Evolutionary conservation across 2,113 vertebrate species (phyloP).

Genomic region (Lophius piscatorius): DNA sequence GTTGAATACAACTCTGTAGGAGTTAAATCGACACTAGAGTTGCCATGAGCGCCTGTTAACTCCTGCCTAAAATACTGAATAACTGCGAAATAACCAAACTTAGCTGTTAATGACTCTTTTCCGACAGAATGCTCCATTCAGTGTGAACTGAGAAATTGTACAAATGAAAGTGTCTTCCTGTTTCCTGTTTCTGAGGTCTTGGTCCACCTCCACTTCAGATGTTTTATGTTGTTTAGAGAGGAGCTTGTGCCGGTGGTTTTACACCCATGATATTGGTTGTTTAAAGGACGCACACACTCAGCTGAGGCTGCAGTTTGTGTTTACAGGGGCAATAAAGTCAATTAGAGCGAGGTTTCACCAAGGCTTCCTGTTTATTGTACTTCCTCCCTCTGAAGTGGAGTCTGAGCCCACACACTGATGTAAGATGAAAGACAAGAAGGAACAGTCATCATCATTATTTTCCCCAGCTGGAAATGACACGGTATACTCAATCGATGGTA

Average conservation of each 20-base stretch:
- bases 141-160: constrained; percentile 7
- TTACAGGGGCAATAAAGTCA: constrained; percentile 53
- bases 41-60: too few species aligned
- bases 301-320: constrained; percentile 47
- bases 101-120: too few species aligned
- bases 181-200: constrained; percentile 11
- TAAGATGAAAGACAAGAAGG: too few species aligned
- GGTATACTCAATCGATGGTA: too few species aligned
- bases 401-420: too few species aligned
- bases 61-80: too few species aligned
- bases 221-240: constrained; percentile 28
- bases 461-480: too few species aligned
- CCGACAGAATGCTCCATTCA: too few species aligned
- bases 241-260: constrained; percentile 29
- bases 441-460: too few species aligned
- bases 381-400: constrained; percentile 7
- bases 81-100: too few species aligned
- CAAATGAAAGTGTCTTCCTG: not conserved
- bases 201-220: constrained; percentile 23
- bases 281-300: constrained; percentile 37
- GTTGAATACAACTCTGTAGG: too few species aligned
- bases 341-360: constrained; percentile 30
- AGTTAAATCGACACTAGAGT: too few species aligned
- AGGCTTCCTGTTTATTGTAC: constrained; percentile 18
- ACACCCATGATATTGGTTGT: constrained; percentile 24